Conservation (phyloP, 2,888 invertebrate genomes). For the Oxyteleia sp. region DNA sequence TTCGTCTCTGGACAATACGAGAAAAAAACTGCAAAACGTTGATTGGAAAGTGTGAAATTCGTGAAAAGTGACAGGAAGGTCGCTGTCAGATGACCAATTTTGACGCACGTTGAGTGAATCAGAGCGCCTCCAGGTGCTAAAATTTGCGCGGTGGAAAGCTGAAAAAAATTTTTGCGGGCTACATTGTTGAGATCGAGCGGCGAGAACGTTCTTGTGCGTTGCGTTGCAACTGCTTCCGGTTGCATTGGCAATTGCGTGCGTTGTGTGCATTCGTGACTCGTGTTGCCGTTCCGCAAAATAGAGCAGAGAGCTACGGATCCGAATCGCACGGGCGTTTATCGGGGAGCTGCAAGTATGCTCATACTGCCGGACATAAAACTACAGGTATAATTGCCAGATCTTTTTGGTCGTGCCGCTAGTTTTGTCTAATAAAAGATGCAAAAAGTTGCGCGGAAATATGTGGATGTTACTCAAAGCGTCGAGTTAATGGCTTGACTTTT, state of each 20-base stretch:
- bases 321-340: constrained; percentile 58
- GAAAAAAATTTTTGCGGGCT: background rate
- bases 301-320: constrained; percentile 61
- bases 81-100: background rate
- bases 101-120: background rate
- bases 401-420: constrained; percentile 23
- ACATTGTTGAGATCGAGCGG: constrained; percentile 15
- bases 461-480: background rate
- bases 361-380: constrained; percentile 86
- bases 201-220: constrained; percentile 41
- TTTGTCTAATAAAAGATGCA: background rate
- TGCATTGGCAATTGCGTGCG: constrained; percentile 69
- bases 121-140: constrained; percentile 6
- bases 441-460: background rate
- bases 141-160: constrained; percentile 2
- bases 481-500: background rate
- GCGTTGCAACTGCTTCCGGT: constrained; percentile 69
- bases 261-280: constrained; percentile 67
- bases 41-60: background rate
- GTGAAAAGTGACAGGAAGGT: constrained; percentile 1
- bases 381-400: constrained; percentile 81
- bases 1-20: too few species aligned
- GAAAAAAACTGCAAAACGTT: too few species aligned
- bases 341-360: constrained; percentile 80
- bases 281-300: constrained; percentile 65